A percentile compares a stretch with the other conserved stretches of the same genome.
phyloP scores from a whole-genome alignment of 2,888 invertebrate genomes.

The Leucania comma region DNA sequence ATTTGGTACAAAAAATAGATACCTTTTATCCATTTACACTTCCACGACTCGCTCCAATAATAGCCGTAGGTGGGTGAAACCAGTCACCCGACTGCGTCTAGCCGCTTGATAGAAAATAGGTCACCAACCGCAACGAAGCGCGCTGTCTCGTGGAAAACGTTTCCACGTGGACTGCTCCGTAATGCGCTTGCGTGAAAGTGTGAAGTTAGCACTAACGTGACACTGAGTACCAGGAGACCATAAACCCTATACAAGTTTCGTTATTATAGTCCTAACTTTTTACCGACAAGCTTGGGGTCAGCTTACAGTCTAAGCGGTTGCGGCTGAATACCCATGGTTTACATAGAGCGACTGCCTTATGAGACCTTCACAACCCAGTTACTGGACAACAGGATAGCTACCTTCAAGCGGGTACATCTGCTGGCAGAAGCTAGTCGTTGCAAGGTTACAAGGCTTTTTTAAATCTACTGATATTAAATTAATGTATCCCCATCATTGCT shows the following conservation, averaged over 20 bases:
- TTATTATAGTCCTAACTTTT: not conserved
- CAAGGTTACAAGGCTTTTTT: too few species aligned
- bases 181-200: slow-evolving; percentile 14
- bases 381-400: too few species aligned
- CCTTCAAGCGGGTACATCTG: too few species aligned
- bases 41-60: not conserved
- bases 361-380: too few species aligned
- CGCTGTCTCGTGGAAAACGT: not conserved
- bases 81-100: slow-evolving; percentile 6
- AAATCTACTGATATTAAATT: too few species aligned
- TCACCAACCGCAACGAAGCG: slow-evolving; percentile 6
- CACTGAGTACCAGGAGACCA: not conserved
- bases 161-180: slow-evolving; percentile 16
- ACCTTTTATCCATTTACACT: not conserved
- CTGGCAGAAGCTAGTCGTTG: too few species aligned
- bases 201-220: slow-evolving; percentile 2
- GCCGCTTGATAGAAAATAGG: slow-evolving; percentile 8
- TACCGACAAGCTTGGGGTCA: too few species aligned
- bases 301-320: too few species aligned
- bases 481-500: too few species aligned
- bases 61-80: not conserved
- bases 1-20: not conserved
- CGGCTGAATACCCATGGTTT: too few species aligned
- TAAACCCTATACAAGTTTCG: not conserved
- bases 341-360: too few species aligned